These are phyloP conservation scores for Eumacrocentrus americanus DNA, from an alignment of 2,888 invertebrate species.

Conservation along the genomic window DNA sequence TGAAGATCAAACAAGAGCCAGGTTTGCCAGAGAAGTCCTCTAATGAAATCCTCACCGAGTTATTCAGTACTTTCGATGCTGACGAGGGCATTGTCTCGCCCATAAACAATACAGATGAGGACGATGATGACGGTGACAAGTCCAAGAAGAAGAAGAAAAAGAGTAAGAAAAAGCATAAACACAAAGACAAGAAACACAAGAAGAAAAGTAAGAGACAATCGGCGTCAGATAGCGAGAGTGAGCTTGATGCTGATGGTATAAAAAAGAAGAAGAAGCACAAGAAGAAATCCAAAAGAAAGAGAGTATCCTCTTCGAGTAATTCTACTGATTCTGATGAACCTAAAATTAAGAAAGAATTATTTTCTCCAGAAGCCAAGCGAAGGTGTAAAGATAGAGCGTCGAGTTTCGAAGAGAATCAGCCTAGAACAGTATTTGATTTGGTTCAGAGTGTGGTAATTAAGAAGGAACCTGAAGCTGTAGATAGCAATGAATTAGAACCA, in stretches of 20 bases:
- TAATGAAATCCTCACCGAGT: slow-evolving; percentile 81
- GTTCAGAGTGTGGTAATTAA: slow-evolving; percentile 41
- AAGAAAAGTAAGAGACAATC: background rate
- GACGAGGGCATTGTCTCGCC: slow-evolving; percentile 56
- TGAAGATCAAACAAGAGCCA: slow-evolving; percentile 57
- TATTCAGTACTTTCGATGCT: slow-evolving; percentile 75
- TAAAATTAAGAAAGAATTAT: slow-evolving; percentile 34
- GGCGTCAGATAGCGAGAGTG: background rate
- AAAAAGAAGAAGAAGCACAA: slow-evolving; percentile 57
- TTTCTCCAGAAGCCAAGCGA: slow-evolving; percentile 58
- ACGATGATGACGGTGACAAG: slow-evolving; percentile 51
- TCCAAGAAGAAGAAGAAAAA: slow-evolving; percentile 55
- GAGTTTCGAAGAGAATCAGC: slow-evolving; percentile 31
- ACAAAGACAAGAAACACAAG: slow-evolving; percentile 41
- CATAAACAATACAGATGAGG: slow-evolving; percentile 30
- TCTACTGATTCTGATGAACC: slow-evolving; percentile 44
- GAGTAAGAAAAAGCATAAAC: slow-evolving; percentile 66
- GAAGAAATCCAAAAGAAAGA: slow-evolving; percentile 56
- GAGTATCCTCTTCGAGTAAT: slow-evolving; percentile 45
- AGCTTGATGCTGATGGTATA: background rate
- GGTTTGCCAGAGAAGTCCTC: slow-evolving; percentile 69
- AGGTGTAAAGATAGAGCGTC: slow-evolving; percentile 48
- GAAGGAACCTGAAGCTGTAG: slow-evolving; percentile 34
- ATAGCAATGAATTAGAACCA: slow-evolving; percentile 32
- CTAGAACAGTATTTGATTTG: slow-evolving; percentile 26